A percentile compares a stretch with the other conserved stretches of the same genome.
Evolutionary conservation across 92 coral and sea anemone species (phyloP).

Genomic region (Ricordea florida): DNA sequence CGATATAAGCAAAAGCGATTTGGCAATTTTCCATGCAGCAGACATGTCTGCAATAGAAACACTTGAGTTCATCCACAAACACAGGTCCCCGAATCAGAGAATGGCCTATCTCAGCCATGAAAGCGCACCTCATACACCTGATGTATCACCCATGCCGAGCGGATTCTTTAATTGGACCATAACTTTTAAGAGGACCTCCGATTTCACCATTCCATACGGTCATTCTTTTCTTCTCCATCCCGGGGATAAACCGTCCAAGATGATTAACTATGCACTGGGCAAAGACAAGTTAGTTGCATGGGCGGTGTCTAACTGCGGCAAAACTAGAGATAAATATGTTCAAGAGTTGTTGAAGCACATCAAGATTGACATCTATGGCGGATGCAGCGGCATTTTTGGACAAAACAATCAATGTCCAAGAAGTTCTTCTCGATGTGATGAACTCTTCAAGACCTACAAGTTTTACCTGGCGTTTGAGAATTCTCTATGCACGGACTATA

Average conservation of each 20-base stretch:
- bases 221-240: not conserved
- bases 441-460: constrained; percentile 7
- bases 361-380: constrained; percentile 22
- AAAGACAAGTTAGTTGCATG: not conserved
- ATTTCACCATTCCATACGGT: not conserved
- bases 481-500: constrained; percentile 35
- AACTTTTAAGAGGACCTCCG: constrained; percentile 5
- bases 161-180: constrained; percentile 18
- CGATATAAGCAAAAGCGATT: constrained; percentile 9
- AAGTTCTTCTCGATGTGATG: not conserved
- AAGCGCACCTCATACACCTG: not conserved
- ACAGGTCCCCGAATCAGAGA: not conserved
- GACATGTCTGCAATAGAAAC: not conserved
- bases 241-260: not conserved
- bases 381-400: not conserved
- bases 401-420: not conserved
- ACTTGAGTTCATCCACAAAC: not conserved
- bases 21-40: not conserved
- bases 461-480: constrained; percentile 69
- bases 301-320: constrained; percentile 12
- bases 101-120: not conserved
- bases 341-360: not conserved
- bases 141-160: not conserved
- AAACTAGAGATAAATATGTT: not conserved
- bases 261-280: not conserved